Conservation (phyloP, 2,797 vertebrate genomes). For the Pangasius sanitwongsei region DNA sequence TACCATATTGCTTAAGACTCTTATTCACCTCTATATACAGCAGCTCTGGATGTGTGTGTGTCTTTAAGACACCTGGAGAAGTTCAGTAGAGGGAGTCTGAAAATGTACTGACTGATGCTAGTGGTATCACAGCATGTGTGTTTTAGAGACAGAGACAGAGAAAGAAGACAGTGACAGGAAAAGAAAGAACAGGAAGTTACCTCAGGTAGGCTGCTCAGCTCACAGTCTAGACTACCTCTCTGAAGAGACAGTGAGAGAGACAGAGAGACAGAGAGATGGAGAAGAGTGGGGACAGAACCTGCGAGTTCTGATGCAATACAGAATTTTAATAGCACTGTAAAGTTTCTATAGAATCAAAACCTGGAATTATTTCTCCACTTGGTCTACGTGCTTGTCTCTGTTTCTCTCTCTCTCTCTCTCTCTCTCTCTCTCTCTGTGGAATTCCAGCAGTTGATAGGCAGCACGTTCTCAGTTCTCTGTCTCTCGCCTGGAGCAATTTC, state of each 20-base stretch:
- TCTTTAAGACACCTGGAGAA: not conserved
- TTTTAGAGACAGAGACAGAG: not conserved
- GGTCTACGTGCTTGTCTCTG: conserved; percentile 7
- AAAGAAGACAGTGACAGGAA: not conserved
- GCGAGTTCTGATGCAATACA: conserved; percentile 13
- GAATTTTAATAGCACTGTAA: conserved; percentile 26
- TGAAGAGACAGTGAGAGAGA: conserved; percentile 3
- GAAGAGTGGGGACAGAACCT: not conserved
- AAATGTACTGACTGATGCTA: conserved; percentile 7
- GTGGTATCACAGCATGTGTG: not conserved
- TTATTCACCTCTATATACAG: not conserved
- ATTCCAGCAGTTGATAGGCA: conserved; percentile 49
- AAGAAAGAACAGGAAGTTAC: conserved; percentile 49
- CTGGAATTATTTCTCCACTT: conserved; percentile 31
- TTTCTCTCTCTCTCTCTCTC: conserved; percentile 21
- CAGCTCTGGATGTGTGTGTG: not conserved
- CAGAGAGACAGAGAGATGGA: not conserved
- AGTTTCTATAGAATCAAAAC: conserved; percentile 34
- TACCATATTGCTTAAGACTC: not conserved
- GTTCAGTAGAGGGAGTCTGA: not conserved
- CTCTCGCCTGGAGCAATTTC: conserved; percentile 39
- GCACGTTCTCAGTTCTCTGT: conserved; percentile 39
- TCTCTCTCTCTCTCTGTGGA: conserved; percentile 31
- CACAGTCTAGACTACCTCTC: not conserved
- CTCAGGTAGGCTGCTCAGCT: conserved; percentile 8